phyloP scores from a whole-genome alignment of 2,113 vertebrate genomes.

The Gymnobelideus leadbeateri region DNA sequence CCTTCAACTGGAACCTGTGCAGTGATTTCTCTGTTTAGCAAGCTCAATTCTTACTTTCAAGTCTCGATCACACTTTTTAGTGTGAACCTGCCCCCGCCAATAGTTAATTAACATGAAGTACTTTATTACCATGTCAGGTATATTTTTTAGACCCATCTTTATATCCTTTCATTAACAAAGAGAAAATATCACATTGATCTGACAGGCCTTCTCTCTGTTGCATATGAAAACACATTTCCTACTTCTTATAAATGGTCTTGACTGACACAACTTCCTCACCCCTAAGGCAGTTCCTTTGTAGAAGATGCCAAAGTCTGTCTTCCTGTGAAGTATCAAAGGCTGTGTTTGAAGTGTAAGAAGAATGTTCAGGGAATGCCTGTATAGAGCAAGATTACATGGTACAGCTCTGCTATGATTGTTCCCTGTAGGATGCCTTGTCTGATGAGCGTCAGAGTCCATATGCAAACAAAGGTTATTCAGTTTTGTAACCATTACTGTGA shows the following conservation, averaged over 20 bases:
- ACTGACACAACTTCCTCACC: constrained; percentile 79
- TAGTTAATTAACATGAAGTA: constrained; percentile 34
- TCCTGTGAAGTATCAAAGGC: constrained; percentile 78
- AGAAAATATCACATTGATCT: constrained; percentile 46
- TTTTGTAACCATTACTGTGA: constrained; percentile 64
- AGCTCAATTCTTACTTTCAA: background rate
- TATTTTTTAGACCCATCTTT: constrained; percentile 38
- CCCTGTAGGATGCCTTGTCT: constrained; percentile 71
- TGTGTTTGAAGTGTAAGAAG: constrained; percentile 73
- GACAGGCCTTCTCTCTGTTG: constrained; percentile 63
- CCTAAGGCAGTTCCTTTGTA: constrained; percentile 78
- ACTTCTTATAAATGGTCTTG: constrained; percentile 76
- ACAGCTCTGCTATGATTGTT: constrained; percentile 77
- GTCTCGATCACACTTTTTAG: background rate
- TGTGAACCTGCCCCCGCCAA: background rate
- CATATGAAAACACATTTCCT: constrained; percentile 77
- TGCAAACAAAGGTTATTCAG: constrained; percentile 70
- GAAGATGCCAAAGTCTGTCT: constrained; percentile 73
- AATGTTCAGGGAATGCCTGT: constrained; percentile 71
- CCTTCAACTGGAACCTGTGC: background rate
- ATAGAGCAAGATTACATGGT: constrained; percentile 70
- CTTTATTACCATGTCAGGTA: background rate
- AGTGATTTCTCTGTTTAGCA: background rate
- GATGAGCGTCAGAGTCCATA: constrained; percentile 72
- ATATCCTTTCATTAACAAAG: constrained; percentile 62